Conservation (phyloP, 2,888 invertebrate genomes). For the Iphiclides podalirius region DNA sequence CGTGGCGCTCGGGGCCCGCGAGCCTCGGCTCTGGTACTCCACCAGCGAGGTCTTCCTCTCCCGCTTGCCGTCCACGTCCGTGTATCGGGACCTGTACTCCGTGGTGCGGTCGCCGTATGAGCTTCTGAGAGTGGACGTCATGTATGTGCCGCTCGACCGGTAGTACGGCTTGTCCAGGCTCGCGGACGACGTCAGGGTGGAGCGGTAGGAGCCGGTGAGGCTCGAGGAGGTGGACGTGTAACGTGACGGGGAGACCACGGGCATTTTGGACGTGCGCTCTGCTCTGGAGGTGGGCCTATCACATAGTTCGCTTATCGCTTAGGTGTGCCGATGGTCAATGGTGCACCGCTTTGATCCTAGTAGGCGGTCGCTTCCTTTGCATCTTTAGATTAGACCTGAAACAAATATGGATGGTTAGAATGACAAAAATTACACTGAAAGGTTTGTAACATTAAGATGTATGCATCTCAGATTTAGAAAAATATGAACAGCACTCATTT, state of each 20-base stretch:
- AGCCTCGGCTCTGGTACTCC: slow-evolving; percentile 52
- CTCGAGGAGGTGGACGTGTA: slow-evolving; percentile 62
- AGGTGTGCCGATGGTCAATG: slow-evolving; percentile 21
- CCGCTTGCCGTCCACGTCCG: slow-evolving; percentile 64
- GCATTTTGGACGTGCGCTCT: slow-evolving; percentile 60
- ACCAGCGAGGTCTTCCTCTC: slow-evolving; percentile 64
- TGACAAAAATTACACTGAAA: background rate
- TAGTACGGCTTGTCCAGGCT: slow-evolving; percentile 79
- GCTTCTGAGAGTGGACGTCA: slow-evolving; percentile 52
- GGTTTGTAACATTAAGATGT: too few relatives aligned
- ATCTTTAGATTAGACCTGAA: slow-evolving; percentile 52
- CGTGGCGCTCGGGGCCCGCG: slow-evolving; percentile 67
- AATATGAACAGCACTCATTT: too few relatives aligned
- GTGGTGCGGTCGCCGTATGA: slow-evolving; percentile 59
- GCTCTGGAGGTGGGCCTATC: slow-evolving; percentile 26
- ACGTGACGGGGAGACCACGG: slow-evolving; percentile 80
- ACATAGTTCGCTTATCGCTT: slow-evolving; percentile 32
- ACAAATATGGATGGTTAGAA: slow-evolving; percentile 35
- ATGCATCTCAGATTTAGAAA: too few relatives aligned
- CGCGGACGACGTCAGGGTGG: slow-evolving; percentile 65
- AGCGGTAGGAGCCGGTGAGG: slow-evolving; percentile 72
- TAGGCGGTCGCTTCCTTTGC: slow-evolving; percentile 62
- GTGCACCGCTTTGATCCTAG: slow-evolving; percentile 48
- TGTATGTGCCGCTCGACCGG: slow-evolving; percentile 64
- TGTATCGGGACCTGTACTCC: slow-evolving; percentile 59